phyloP scores from a whole-genome alignment of 2,797 vertebrate genomes.

The Centropyge bicolor region DNA sequence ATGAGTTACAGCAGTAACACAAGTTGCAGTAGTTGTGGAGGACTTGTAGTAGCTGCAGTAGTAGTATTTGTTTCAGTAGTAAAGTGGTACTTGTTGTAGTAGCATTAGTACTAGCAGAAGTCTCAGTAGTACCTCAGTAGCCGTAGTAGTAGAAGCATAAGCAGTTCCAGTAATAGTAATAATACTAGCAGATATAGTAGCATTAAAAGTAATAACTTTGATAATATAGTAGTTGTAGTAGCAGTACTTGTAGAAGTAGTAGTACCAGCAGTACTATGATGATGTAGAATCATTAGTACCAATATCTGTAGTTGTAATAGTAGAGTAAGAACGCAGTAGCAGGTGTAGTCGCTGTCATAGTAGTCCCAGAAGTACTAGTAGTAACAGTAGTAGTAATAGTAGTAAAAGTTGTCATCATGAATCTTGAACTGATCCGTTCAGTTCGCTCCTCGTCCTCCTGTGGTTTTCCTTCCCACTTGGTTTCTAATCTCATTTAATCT shows the following conservation, averaged over 20 bases:
- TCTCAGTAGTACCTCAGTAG: not conserved
- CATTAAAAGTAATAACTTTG: not conserved
- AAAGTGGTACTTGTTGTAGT: not conserved
- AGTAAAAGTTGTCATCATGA: not conserved
- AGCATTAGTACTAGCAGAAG: not conserved
- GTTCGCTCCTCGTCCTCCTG: no score
- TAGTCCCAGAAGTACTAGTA: no score
- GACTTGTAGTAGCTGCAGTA: not conserved
- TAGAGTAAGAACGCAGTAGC: not conserved
- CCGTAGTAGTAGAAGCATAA: not conserved
- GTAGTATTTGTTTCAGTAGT: not conserved
- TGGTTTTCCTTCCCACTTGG: not conserved
- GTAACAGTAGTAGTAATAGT: not conserved
- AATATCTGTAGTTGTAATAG: not conserved
- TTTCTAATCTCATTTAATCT: slow-evolving; percentile 11
- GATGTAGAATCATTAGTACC: not conserved
- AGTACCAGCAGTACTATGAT: not conserved
- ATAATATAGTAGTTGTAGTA: not conserved
- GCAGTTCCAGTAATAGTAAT: not conserved
- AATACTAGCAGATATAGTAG: not conserved
- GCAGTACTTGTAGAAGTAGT: not conserved
- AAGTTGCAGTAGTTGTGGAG: not conserved
- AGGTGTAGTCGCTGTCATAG: no score
- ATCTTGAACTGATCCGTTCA: no score
- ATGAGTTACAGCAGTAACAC: not conserved